Evolutionary conservation across 2,888 invertebrate species (phyloP).

Genomic region (Spisula solida): DNA sequence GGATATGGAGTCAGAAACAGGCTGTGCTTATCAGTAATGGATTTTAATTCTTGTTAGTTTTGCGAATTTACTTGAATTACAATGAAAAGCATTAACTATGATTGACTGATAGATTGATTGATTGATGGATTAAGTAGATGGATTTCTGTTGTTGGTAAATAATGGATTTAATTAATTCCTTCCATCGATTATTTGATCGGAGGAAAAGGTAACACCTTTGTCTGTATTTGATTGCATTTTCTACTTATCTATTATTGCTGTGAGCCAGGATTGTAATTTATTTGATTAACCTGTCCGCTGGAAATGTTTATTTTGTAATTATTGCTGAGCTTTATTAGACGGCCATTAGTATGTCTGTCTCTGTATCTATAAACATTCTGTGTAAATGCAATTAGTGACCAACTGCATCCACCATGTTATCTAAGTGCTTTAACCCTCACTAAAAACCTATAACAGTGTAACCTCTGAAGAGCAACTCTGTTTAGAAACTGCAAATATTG

Average conservation of each 20-base stretch:
- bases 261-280: not conserved
- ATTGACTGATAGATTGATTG: constrained; percentile 2
- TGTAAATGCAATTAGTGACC: too few species aligned
- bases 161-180: constrained; percentile 52
- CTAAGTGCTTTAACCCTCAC: too few species aligned
- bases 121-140: not conserved
- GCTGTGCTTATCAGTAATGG: constrained; percentile 19
- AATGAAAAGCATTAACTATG: too few species aligned
- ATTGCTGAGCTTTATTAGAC: too few species aligned
- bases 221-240: not conserved
- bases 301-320: not conserved
- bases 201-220: constrained; percentile 39
- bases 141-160: not conserved
- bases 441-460: too few species aligned
- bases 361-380: too few species aligned
- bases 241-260: not conserved
- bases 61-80: too few species aligned
- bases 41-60: not conserved
- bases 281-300: not conserved
- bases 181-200: constrained; percentile 37
- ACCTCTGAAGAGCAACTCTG: too few species aligned
- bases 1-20: not conserved
- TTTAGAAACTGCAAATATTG: too few species aligned
- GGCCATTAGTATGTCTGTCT: too few species aligned
- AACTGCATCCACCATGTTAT: too few species aligned